These are phyloP conservation scores for Rhadina sibilatrix DNA, from an alignment of 2,113 vertebrate species.

Conservation along the genomic window DNA sequence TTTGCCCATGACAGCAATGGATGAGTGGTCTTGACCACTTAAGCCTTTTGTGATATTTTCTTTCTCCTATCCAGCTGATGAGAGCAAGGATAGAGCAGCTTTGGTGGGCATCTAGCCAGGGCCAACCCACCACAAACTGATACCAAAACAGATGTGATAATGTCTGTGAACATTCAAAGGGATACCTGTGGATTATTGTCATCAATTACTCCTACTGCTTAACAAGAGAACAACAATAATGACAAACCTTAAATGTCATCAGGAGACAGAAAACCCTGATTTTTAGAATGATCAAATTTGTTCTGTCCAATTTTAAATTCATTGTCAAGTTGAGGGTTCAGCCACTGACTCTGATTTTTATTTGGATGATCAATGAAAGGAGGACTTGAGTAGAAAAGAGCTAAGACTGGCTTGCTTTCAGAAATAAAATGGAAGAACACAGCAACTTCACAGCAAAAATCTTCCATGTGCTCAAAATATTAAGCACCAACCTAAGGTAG, in stretches of 20 bases:
- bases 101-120: not conserved
- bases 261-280: not conserved
- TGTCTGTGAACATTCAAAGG: not conserved
- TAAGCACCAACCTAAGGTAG: not conserved
- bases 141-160: not conserved
- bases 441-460: not conserved
- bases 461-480: not conserved
- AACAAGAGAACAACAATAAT: not conserved
- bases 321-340: not conserved
- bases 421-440: not conserved
- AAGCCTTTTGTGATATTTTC: not conserved
- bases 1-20: not conserved
- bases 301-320: not conserved
- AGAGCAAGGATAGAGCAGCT: not conserved
- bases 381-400: not conserved
- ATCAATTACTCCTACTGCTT: not conserved
- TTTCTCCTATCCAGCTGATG: not conserved
- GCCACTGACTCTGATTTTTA: not conserved
- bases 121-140: not conserved
- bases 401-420: not conserved
- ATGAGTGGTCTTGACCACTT: not conserved
- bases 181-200: not conserved
- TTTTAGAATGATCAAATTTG: not conserved
- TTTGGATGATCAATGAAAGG: not conserved
- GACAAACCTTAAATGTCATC: not conserved